Conservation (phyloP, 2,113 vertebrate species). For the Carlito syrichta region DNA sequence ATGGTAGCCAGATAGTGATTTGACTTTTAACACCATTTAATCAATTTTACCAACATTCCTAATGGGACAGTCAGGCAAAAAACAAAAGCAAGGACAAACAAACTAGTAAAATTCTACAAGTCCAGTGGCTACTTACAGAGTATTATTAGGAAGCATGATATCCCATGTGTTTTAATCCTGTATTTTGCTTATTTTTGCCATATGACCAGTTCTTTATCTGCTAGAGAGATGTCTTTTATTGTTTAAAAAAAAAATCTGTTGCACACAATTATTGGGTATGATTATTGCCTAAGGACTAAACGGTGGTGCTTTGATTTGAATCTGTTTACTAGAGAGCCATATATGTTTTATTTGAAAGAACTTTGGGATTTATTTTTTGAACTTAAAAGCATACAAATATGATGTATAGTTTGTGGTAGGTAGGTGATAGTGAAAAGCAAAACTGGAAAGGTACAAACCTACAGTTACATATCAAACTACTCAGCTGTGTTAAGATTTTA, state of each 20-base stretch:
- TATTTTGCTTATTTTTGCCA: slow-evolving; percentile 10
- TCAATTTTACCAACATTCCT: slow-evolving; percentile 21
- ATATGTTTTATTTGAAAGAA: neutral
- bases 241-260: neutral
- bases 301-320: neutral
- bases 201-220: neutral
- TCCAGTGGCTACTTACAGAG: neutral
- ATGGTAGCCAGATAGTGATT: neutral
- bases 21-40: slow-evolving; percentile 37
- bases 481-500: slow-evolving; percentile 2
- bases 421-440: neutral
- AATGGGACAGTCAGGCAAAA: neutral
- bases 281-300: neutral
- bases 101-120: slow-evolving; percentile 23
- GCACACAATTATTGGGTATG: neutral
- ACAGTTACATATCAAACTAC: neutral
- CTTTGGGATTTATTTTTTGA: neutral
- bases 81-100: slow-evolving; percentile 9
- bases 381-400: neutral
- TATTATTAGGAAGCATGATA: neutral
- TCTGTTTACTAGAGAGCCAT: neutral
- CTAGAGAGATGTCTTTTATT: neutral
- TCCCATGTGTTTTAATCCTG: neutral
- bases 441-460: neutral
- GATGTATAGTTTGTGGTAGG: neutral